phyloP scores from a whole-genome alignment of 37 sponge, comb jelly and placozoan genomes.

The Hormiphora californensis region DNA sequence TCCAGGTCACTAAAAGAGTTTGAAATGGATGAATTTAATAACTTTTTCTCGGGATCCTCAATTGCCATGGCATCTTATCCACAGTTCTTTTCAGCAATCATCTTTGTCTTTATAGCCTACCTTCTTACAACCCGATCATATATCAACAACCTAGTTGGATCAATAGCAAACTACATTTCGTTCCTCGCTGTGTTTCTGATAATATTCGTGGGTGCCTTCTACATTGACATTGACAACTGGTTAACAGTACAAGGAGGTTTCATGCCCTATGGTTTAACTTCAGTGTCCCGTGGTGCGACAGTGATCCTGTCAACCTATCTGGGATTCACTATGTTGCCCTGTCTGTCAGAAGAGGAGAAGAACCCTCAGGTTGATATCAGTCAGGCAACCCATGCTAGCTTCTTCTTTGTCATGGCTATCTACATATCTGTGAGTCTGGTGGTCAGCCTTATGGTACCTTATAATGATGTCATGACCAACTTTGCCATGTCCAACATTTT shows the following conservation, averaged over 20 bases:
- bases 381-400: not conserved
- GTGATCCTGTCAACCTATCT: not conserved
- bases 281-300: not conserved
- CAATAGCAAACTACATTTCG: not conserved
- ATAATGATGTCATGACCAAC: not conserved
- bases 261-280: not conserved
- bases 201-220: not conserved
- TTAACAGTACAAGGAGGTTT: not conserved
- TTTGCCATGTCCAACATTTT: constrained; percentile 1
- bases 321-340: not conserved
- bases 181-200: not conserved
- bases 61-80: not conserved
- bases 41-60: not conserved
- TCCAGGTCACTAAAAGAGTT: constrained; percentile 2
- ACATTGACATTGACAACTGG: constrained; percentile 25
- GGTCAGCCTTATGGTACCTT: not conserved
- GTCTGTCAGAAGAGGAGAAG: not conserved
- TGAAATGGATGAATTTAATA: not conserved
- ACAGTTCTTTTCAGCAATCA: not conserved
- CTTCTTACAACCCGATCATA: not conserved
- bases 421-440: not conserved
- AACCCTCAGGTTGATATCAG: not conserved
- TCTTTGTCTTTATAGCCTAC: not conserved
- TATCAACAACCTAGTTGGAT: not conserved
- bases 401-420: not conserved